Base-by-base conservation (phyloP, 1,140 invertebrate genomes). In the Heliothis subflexa region DNA sequence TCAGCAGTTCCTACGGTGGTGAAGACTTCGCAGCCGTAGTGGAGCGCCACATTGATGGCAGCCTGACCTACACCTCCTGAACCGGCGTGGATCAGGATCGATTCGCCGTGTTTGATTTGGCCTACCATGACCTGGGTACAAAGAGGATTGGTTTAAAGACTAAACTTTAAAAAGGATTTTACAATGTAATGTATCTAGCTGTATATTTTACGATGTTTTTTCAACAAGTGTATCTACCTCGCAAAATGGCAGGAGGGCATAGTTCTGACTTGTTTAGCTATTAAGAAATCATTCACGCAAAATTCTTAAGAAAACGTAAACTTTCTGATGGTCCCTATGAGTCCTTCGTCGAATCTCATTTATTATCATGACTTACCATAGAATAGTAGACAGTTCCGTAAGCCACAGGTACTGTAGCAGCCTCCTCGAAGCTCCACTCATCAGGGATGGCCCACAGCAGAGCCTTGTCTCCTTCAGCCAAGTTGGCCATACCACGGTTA, bases 41-140 rank as follows among this genome's bases (percentile, higher is more conserved):
- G 95, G 3, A 98, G 94, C 0, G 97, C 97, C 21, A 98, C 96
- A 71, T 96, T 95, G 85, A 98, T 98, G 49, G 98, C 97, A 0
- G 98, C 97, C 86, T 98, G 96, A 0, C 98, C 98, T n/a, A 98
- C 97, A 40, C 97, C 98, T 25, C 98, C 98, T 76, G 97, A 97
- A 12, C 98, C 98, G n/a, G 98, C 97, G 92, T 99, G 98, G 86
- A 99, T 98, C 0, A 98, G 95, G 25, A 98, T 95, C 1, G 95
- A 95, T 81, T 98, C 97, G 2, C 97, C 97, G 70, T 95, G 95
- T 77, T 95, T 91, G 76, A 98, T 95, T 70, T 96, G 92, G 11
- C 96, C 97, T 40, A 92, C 88, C 89, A 95, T 95, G n/a, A 96
- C 92, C 94, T 95, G 64, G 54, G 52, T 10, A 76, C 50, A 11